Conservation (phyloP, 2,113 vertebrate genomes). For the Sula dactylatra region DNA sequence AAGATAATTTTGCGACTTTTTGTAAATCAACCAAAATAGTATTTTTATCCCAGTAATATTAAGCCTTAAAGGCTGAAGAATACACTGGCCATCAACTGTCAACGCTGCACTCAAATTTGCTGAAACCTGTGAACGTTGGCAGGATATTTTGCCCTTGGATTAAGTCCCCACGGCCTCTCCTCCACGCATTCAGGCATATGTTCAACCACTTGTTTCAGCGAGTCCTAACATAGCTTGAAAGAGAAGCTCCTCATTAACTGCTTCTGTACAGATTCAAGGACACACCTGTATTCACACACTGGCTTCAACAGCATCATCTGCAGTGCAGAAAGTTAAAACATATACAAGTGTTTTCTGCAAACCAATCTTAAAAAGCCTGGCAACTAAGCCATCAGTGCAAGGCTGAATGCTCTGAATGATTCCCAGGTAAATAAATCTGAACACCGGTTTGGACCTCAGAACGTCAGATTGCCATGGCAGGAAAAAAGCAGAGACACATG, state of each 20-base stretch:
- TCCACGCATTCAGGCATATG: background rate
- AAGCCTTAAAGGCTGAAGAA: background rate
- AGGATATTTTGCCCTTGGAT: background rate
- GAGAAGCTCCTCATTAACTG: background rate
- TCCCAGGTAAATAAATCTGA: background rate
- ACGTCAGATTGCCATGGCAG: background rate
- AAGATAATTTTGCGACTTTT: background rate
- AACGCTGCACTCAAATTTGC: background rate
- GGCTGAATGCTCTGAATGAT: background rate
- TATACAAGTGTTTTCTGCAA: background rate
- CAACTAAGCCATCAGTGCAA: background rate
- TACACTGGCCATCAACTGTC: background rate
- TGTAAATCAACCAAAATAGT: background rate
- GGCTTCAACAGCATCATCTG: background rate
- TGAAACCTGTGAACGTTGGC: background rate
- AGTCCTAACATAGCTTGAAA: background rate
- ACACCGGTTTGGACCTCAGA: background rate
- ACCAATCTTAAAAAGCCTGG: background rate
- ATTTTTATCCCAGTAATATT: background rate
- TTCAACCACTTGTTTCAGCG: background rate
- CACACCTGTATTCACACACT: background rate
- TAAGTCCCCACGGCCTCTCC: background rate
- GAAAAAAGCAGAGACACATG: background rate
- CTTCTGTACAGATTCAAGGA: background rate
- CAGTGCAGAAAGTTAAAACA: background rate